Conservation (phyloP, 2,113 vertebrate species). For the Pithys albifrons region DNA sequence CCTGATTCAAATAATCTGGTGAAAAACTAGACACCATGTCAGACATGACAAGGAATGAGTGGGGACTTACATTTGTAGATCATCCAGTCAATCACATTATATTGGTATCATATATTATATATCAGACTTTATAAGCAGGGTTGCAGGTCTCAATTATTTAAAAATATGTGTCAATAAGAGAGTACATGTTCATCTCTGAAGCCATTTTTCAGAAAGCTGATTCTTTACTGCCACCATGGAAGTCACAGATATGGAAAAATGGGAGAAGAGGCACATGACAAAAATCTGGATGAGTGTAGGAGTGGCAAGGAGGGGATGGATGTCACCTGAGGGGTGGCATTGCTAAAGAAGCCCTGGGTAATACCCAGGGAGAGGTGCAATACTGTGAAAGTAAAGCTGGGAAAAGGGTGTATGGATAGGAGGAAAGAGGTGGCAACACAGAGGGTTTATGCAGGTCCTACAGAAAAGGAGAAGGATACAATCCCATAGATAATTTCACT, state of each 20-base stretch:
- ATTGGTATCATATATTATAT: neutral
- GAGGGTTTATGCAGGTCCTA: neutral
- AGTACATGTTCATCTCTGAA: fast-evolving
- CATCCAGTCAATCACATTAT: neutral
- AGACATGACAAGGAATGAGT: neutral
- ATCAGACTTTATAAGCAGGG: neutral
- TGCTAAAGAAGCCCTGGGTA: neutral
- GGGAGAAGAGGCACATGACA: neutral
- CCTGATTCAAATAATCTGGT: neutral
- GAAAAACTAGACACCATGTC: neutral
- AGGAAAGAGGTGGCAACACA: neutral
- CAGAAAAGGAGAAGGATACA: neutral
- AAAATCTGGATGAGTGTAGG: fast-evolving
- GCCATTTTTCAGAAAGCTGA: neutral
- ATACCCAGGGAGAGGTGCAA: neutral
- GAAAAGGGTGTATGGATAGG: neutral
- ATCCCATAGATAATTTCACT: neutral
- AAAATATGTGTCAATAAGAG: neutral
- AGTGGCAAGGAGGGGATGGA: neutral
- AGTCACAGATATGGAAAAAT: neutral
- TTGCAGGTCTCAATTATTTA: neutral
- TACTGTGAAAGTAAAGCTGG: neutral
- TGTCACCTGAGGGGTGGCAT: neutral
- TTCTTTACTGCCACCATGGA: neutral
- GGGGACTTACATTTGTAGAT: neutral